Evolutionary conservation across 2,797 vertebrate species (phyloP).

Genomic region (Oophaga sylvatica): DNA sequence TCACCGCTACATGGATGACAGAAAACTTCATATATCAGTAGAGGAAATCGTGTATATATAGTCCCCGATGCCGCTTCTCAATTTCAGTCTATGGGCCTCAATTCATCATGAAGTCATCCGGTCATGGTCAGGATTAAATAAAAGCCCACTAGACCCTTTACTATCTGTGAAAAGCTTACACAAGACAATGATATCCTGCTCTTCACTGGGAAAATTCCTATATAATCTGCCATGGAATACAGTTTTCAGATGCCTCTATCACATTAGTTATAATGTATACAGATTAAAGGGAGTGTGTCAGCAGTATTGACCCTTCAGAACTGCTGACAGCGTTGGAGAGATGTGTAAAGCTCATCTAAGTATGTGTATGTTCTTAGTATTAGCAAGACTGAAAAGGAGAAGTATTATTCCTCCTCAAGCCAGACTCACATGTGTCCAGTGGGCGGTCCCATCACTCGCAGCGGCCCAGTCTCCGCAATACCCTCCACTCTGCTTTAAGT

Average conservation of each 20-base stretch:
- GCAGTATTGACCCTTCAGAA: too few relatives aligned
- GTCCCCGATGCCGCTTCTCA: constrained; percentile 16
- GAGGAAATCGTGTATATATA: constrained; percentile 5
- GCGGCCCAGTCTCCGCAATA: too few relatives aligned
- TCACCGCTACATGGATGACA: constrained; percentile 2
- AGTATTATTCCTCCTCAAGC: too few relatives aligned
- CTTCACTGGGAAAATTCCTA: neutral
- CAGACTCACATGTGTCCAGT: too few relatives aligned
- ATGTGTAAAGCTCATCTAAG: too few relatives aligned
- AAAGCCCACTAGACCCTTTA: constrained; percentile 1
- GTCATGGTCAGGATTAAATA: constrained; percentile 10
- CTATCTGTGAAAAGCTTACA: neutral
- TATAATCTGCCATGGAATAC: neutral
- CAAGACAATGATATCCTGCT: too few relatives aligned
- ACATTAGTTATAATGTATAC: neutral
- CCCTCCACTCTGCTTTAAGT: too few relatives aligned
- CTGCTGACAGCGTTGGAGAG: too few relatives aligned
- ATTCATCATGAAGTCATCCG: constrained; percentile 36
- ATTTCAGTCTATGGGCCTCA: constrained; percentile 8
- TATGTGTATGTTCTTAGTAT: too few relatives aligned
- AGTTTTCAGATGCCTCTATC: neutral
- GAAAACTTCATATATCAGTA: constrained; percentile 29
- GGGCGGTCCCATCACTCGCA: too few relatives aligned
- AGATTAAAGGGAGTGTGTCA: too few relatives aligned
- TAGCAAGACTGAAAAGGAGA: too few relatives aligned